A percentile compares a stretch with the other conserved stretches of the same genome.
These are phyloP conservation scores for Acanthiza pusilla DNA, from an alignment of 2,797 vertebrate genomes.

Conservation along the genomic window DNA sequence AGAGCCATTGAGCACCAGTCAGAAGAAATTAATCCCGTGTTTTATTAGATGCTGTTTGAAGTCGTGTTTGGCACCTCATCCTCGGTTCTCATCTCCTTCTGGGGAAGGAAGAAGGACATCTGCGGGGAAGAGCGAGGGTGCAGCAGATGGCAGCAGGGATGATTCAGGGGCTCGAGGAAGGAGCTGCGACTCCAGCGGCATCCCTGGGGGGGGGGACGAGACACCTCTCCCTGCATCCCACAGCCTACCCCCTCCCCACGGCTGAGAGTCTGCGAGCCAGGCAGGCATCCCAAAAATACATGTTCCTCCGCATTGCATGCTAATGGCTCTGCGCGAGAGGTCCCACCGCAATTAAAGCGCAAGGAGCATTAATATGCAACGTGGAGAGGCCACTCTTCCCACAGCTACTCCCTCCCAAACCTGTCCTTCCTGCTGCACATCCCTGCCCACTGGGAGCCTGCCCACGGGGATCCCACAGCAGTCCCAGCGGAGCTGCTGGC, in stretches of 20 bases:
- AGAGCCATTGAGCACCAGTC: slow-evolving; percentile 56
- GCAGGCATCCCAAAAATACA: slow-evolving; percentile 55
- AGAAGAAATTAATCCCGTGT: slow-evolving; percentile 57
- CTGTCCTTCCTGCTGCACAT: slow-evolving; percentile 55
- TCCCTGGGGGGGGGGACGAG: background rate
- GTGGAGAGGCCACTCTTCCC: slow-evolving; percentile 48
- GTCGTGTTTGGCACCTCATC: slow-evolving; percentile 43
- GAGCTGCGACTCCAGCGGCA: slow-evolving; percentile 16
- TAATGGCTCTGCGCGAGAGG: background rate
- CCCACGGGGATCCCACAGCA: slow-evolving; percentile 58
- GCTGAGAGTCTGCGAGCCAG: background rate
- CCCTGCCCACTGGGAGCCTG: slow-evolving; percentile 50
- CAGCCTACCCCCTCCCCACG: background rate
- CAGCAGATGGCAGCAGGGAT: slow-evolving; percentile 58
- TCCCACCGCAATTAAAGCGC: slow-evolving; percentile 48
- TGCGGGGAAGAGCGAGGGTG: slow-evolving; percentile 36
- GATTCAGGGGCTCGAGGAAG: slow-evolving; percentile 58
- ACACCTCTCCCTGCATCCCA: slow-evolving; percentile 11
- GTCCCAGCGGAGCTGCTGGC: background rate
- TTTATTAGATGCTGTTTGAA: slow-evolving; percentile 54
- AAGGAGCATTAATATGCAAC: slow-evolving; percentile 22
- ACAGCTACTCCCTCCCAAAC: slow-evolving; percentile 55
- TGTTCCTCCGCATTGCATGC: slow-evolving; percentile 44
- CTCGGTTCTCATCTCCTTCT: slow-evolving; percentile 45
- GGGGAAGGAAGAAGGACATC: slow-evolving; percentile 62